Evolutionary conservation across 2,113 vertebrate genomes (phyloP), one percentile per base, ranked within the genome.

Genomic region (Platichthys flesus): DNA sequence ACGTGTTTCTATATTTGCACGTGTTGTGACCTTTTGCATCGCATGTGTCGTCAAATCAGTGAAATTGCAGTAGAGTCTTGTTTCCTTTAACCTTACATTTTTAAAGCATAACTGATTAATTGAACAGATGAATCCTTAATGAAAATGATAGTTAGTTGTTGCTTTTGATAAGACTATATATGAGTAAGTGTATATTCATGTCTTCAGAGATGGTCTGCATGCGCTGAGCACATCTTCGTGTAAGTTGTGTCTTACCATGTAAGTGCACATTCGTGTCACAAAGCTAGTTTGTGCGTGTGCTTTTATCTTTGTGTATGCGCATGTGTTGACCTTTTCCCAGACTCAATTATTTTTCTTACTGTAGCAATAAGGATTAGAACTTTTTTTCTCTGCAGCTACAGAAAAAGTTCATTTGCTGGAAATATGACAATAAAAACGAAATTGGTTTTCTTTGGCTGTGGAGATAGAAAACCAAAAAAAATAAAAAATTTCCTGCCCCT

Each of bases 321-420:
- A 35, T 67, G 28, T 49, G 51, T 74, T 86, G 81, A 85, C 81
- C 79, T 68, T 82, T 42, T 86, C 71, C 13, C 65, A 76, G 61
- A 92, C 88, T 87, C 89, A 91, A 90, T 91, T 90, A 91, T 90
- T 83, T 89, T 83, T 67, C 83, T 74, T 82, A 79, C 88, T 71
- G 55, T 47, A 88, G 90, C 90, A 90, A 92, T 89, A 90, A 90
- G 89, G 91, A 93, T 93, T 92, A 91, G 74, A 90, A 88, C 58
- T 78, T 85, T 52, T 21, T 80, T 81, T 78, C 64, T 51, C 47
- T 2, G 75, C 55, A 10, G 35, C 75, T 55, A 37, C 10, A 82
- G 58, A 86, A 84, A 76, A 78, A 87, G 83, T 92, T 91, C 73
- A 89, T 89, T 90, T 90, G 73, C 65, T 83, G 76, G 81, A 90